Evolutionary conservation across 2,888 invertebrate species (phyloP).

Genomic region (Sinohyriopsis cumingii): DNA sequence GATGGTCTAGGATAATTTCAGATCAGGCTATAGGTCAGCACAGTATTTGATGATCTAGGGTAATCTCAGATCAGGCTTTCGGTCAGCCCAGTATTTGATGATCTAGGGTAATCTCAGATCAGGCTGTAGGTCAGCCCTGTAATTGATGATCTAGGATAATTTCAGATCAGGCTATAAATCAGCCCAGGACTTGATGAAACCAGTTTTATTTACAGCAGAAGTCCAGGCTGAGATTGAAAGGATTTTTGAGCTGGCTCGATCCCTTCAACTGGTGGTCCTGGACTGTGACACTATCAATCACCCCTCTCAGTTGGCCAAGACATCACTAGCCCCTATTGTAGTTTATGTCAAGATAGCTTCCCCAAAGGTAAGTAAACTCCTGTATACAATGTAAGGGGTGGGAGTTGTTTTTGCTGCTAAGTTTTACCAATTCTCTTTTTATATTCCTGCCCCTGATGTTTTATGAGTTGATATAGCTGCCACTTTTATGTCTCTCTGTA

Average conservation of each 20-base stretch:
- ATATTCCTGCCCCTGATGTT: background rate
- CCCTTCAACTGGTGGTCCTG: conserved; percentile 95
- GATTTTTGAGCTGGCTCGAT: conserved; percentile 98
- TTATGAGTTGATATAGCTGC: background rate
- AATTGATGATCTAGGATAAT: too few relatives aligned
- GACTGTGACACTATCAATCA: conserved; percentile 99
- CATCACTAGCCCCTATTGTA: conserved; percentile 97
- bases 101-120: too few relatives aligned
- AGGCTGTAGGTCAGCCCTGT: too few relatives aligned
- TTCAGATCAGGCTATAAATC: too few relatives aligned
- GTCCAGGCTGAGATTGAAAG: conserved; percentile 98
- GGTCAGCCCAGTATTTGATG: too few relatives aligned
- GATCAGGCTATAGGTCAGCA: too few relatives aligned
- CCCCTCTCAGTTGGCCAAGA: conserved; percentile 98
- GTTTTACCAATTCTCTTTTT: background rate
- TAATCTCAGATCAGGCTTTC: too few relatives aligned
- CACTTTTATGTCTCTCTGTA: too few relatives aligned
- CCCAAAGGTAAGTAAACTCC: conserved; percentile 84
- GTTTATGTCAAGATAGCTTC: conserved; percentile 99
- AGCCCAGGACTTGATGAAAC: too few relatives aligned
- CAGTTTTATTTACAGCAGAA: conserved; percentile 77
- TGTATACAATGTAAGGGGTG: background rate
- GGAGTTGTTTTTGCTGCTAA: too few relatives aligned
- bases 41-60: too few relatives aligned
- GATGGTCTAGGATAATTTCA: too few relatives aligned